Evolutionary conservation across 2,113 vertebrate genomes (phyloP).

Genomic region (Pterocles orientalis): DNA sequence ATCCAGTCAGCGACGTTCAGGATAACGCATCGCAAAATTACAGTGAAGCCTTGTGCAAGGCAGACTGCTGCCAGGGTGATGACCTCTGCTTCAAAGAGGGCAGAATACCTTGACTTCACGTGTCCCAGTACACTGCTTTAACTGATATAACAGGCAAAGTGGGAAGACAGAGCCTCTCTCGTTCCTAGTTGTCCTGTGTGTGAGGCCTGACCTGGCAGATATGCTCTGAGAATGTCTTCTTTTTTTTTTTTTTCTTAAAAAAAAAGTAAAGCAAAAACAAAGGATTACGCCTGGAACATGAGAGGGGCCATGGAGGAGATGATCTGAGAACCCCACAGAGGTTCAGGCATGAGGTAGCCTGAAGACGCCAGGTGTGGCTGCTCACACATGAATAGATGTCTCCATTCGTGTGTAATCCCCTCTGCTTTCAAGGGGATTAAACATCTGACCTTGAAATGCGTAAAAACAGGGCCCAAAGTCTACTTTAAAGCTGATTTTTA

Average conservation of each 20-base stretch:
- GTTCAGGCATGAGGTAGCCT: not conserved
- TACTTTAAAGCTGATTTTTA: not conserved
- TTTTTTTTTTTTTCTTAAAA: not conserved
- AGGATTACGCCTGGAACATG: not conserved
- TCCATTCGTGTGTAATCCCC: not conserved
- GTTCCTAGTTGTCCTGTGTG: not conserved
- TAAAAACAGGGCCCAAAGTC: not conserved
- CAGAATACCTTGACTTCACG: not conserved
- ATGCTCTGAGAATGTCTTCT: not conserved
- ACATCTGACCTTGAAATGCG: constrained; percentile 24
- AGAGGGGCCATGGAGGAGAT: not conserved
- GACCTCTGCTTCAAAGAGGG: not conserved
- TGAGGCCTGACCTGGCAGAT: not conserved
- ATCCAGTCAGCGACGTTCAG: not conserved
- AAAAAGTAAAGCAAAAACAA: rapidly evolving
- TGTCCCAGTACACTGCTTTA: not conserved
- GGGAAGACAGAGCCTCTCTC: not conserved
- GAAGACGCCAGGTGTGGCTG: constrained; percentile 17
- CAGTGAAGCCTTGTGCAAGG: not conserved
- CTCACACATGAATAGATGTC: constrained; percentile 41
- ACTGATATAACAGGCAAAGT: not conserved
- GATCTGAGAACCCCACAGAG: not conserved
- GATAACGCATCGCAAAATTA: not conserved
- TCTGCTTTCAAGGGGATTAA: constrained; percentile 25
- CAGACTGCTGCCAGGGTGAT: not conserved